phyloP scores from a whole-genome alignment of 2,797 vertebrate genomes.

The Aeoliscus strigatus region DNA sequence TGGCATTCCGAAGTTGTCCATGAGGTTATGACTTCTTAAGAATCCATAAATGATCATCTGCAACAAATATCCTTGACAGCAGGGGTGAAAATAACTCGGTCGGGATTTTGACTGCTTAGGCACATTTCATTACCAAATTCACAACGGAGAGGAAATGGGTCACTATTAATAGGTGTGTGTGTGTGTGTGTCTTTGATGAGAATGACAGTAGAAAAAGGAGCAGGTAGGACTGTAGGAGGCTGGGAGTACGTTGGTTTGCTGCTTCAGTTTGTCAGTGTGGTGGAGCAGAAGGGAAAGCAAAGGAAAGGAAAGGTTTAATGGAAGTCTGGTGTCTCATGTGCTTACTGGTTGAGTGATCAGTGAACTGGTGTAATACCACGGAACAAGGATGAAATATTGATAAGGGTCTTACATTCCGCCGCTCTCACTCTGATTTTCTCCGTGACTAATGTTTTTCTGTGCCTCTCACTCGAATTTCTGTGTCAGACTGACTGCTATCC shows the following conservation, averaged over 20 bases:
- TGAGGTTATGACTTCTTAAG: no score
- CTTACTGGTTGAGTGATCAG: slow-evolving; percentile 61
- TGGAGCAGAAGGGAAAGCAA: slow-evolving; percentile 1
- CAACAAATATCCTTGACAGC: slow-evolving; percentile 13
- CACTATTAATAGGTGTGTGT: no score
- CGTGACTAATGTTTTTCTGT: slow-evolving; percentile 3
- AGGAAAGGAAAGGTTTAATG: slow-evolving; percentile 29
- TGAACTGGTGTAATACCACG: slow-evolving; percentile 55
- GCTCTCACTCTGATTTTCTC: slow-evolving; percentile 15
- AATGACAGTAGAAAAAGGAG: neutral
- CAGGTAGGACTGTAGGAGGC: slow-evolving; percentile 6
- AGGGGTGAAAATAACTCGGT: slow-evolving; percentile 15
- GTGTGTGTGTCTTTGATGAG: slow-evolving; percentile 31
- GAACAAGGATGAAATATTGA: slow-evolving; percentile 59
- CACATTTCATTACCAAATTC: no score
- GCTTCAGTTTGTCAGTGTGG: slow-evolving; percentile 12
- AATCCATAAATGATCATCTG: no score
- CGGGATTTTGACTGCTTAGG: slow-evolving; percentile 6
- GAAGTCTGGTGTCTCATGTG: slow-evolving; percentile 27
- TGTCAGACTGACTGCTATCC: slow-evolving; percentile 7
- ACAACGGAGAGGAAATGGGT: no score
- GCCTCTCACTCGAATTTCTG: slow-evolving; percentile 2
- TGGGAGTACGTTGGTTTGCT: neutral
- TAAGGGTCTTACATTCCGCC: slow-evolving; percentile 21
- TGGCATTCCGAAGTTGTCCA: neutral